phyloP scores from a whole-genome alignment of 2,113 vertebrate genomes.

The Emberiza fucata region DNA sequence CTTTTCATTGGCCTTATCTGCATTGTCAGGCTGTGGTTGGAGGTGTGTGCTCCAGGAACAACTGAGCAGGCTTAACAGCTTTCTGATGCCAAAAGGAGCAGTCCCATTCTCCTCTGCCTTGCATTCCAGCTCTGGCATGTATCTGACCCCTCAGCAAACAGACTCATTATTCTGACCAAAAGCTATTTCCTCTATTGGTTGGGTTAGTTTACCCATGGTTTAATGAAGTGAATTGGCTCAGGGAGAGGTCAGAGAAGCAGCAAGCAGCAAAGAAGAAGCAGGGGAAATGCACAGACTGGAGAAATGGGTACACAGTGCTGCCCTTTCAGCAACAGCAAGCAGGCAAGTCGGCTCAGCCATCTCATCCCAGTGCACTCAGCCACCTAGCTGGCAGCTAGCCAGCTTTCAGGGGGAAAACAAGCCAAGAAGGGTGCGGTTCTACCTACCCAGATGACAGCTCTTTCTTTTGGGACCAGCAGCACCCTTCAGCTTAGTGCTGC shows the following conservation, averaged over 20 bases:
- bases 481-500: background rate
- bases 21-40: background rate
- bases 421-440: background rate
- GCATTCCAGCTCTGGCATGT: background rate
- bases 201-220: background rate
- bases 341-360: background rate
- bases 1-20: constrained; percentile 49
- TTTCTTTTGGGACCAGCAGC: background rate
- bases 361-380: background rate
- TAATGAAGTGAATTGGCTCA: constrained; percentile 32
- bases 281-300: background rate
- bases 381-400: background rate
- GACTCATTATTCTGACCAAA: background rate
- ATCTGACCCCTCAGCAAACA: constrained; percentile 20
- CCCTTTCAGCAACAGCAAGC: background rate
- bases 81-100: constrained; percentile 55
- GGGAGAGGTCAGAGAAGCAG: constrained; percentile 3
- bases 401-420: background rate
- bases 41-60: background rate
- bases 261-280: background rate
- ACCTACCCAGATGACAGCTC: background rate
- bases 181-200: constrained; percentile 29
- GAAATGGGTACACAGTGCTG: background rate
- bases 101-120: constrained; percentile 20
- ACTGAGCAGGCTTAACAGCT: constrained; percentile 21